Evolutionary conservation across 2,113 vertebrate genomes (phyloP), one percentile per base, ranked within the genome.

Genomic region (Esox niger): DNA sequence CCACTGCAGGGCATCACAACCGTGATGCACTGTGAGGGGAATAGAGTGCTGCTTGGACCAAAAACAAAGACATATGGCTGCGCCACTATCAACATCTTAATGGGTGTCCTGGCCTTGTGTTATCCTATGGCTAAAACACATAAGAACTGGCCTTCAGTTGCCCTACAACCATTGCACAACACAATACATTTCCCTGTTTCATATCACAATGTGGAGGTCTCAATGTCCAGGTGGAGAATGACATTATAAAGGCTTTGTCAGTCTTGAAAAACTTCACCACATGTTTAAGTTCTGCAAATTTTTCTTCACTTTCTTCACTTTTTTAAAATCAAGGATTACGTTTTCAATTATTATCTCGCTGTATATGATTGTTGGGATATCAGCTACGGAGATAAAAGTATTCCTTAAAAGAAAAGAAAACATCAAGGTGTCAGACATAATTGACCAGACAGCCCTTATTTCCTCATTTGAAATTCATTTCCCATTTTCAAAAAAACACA

Each of bases 31-130:
- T 17, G 1, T 17, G 17, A 15, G 13, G 38, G 38, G 38, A 17
- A 43, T 43, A 43, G 3, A 15, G 38, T 43, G 15, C 17, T 15
- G 17, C 17, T 43, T 43, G 38, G 38, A 4, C 13, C 3, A 84
- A 80, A 83, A 82, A 84, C 81, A 83, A 82, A 84, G 82, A 78
- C 60, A 81, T 77, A 77, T 66, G 78, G 79, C 73, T 72, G 69
- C 77, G 77, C 72, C 77, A 69, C 77, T 67, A 75, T 67, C 15
- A 54, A 23, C 33, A 52, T 65, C 67, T 78, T 77, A 84, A 83
- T 77, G 54, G 69, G 59, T 69, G 65, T 74, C 4, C 47, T 63
- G 76, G 73, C 77, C 76, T 67, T 72, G 73, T 27, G 70, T 54
- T 66, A 68, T 46, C 58, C 17, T 63, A 74, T 49, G 27, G 29